Evolutionary conservation across 2,888 invertebrate genomes (phyloP).

Genomic region (Drosophila gaucha): DNA sequence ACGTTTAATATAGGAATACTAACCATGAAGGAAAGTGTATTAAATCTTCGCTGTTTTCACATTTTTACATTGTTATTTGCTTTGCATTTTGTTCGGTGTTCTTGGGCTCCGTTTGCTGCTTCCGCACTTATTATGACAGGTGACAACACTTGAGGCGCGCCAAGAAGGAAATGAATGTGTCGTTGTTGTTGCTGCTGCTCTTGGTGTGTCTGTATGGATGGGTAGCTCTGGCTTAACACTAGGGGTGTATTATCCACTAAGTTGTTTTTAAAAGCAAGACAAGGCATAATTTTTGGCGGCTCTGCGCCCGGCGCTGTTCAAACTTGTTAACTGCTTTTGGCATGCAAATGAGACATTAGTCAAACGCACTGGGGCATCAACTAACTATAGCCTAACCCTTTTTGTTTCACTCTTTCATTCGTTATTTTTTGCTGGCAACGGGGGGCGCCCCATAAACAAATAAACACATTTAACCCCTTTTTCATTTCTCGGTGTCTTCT

Average conservation of each 20-base stretch:
- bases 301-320: conserved; percentile 30
- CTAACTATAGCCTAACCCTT: conserved; percentile 53
- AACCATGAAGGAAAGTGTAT: too few species aligned
- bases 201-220: conserved; percentile 42
- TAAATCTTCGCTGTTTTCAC: conserved; percentile 15
- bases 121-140: conserved; percentile 81
- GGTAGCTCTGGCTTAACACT: conserved; percentile 68
- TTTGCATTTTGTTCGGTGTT: conserved; percentile 27
- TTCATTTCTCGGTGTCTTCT: conserved; percentile 20
- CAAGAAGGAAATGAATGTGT: conserved; percentile 77
- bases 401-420: conserved; percentile 14
- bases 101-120: conserved; percentile 56
- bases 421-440: conserved; percentile 33
- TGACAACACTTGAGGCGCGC: conserved; percentile 81
- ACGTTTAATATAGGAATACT: too few species aligned
- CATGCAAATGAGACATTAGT: conserved; percentile 81
- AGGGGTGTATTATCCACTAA: conserved; percentile 80
- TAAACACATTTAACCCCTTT: conserved; percentile 80
- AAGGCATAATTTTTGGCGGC: conserved; percentile 68
- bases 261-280: conserved; percentile 81
- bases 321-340: conserved; percentile 81
- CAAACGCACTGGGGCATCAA: conserved; percentile 75
- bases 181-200: conserved; percentile 35
- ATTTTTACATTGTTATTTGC: conserved; percentile 8
- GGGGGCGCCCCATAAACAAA: conserved; percentile 77